Conservation (phyloP, 1,140 invertebrate genomes). For the Cotesia typhae region DNA sequence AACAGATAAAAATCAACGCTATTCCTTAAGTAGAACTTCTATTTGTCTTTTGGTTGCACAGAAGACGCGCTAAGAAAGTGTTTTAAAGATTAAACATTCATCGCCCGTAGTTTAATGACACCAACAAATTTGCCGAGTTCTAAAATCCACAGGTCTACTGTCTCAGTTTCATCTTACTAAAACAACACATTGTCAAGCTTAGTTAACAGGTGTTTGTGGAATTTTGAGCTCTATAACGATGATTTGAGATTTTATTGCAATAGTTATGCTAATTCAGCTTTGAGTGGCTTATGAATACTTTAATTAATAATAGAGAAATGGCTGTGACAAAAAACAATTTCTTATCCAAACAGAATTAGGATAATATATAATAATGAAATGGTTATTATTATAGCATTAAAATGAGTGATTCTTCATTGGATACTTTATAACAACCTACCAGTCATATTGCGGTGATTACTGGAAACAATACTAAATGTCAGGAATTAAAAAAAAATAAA, state of each 20-base stretch:
- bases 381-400: conserved; percentile 40
- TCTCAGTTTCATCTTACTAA: conserved; percentile 5
- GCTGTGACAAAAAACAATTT: no score
- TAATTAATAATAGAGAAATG: conserved; percentile 15
- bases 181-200: conserved; percentile 30
- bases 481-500: conserved; percentile 27
- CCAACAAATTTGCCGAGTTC: conserved; percentile 25
- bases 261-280: conserved; percentile 10
- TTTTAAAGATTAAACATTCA: conserved; percentile 11
- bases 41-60: not conserved
- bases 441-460: conserved; percentile 8
- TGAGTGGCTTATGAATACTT: not conserved
- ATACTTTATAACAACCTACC: conserved; percentile 35
- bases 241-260: no score
- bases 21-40: not conserved
- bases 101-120: conserved; percentile 15
- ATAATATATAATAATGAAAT: no score
- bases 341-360: no score
- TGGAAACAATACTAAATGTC: conserved; percentile 36
- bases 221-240: conserved; percentile 11
- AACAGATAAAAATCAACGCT: no score
- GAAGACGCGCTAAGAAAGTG: not conserved
- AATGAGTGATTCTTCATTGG: conserved; percentile 46
- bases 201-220: conserved; percentile 37
- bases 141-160: conserved; percentile 20